A percentile compares a stretch with the other conserved stretches of the same genome.
Conservation (phyloP, 2,113 vertebrate species). For the Cathartes aura region DNA sequence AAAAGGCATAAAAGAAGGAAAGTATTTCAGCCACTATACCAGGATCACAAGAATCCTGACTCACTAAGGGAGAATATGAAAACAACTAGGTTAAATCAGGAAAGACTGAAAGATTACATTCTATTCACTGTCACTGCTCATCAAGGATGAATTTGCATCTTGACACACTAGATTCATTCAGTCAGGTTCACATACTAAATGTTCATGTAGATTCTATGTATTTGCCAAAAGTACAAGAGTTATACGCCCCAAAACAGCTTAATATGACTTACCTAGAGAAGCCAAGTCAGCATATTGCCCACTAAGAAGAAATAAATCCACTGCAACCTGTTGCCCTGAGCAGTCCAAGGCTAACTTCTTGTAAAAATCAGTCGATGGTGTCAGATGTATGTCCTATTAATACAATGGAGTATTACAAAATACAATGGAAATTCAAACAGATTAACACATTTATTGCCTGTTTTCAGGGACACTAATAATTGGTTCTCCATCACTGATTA, state of each 20-base stretch:
- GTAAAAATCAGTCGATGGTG: slow-evolving; percentile 96
- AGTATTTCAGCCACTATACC: not conserved
- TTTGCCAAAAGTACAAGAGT: not conserved
- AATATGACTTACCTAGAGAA: slow-evolving; percentile 84
- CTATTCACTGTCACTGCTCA: not conserved
- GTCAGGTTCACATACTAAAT: not conserved
- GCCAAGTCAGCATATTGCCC: slow-evolving; percentile 94
- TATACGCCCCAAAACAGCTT: not conserved
- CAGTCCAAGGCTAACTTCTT: slow-evolving; percentile 98
- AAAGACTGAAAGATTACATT: not conserved
- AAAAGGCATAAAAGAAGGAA: not conserved
- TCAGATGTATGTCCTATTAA: slow-evolving; percentile 90
- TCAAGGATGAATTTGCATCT: not conserved
- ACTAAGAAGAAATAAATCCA: slow-evolving; percentile 95
- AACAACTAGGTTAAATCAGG: not conserved
- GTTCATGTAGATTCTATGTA: not conserved
- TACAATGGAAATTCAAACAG: not conserved
- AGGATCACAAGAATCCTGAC: not conserved
- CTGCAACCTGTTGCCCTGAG: slow-evolving; percentile 95
- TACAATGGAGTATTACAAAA: not conserved
- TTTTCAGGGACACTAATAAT: not conserved
- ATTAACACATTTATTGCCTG: not conserved
- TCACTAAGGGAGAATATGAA: not conserved
- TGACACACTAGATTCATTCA: not conserved
- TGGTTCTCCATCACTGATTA: not conserved